Percentiles rank a stretch among this genome's conserved stretches.
These are phyloP conservation scores for Trachemys scripta DNA, from an alignment of 2,113 vertebrate species.

Conservation along the genomic window DNA sequence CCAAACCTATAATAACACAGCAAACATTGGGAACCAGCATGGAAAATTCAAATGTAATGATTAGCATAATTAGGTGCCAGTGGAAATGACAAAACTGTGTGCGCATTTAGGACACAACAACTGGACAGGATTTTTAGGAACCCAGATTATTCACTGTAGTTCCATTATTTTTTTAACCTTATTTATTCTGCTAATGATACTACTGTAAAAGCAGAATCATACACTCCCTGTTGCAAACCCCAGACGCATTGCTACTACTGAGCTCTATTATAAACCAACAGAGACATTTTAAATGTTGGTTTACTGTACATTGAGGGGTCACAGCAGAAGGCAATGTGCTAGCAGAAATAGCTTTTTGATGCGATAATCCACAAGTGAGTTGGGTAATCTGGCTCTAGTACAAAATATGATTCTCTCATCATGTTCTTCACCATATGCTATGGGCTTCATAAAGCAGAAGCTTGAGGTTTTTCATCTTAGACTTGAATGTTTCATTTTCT, in stretches of 20 bases:
- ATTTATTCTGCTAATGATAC: neutral
- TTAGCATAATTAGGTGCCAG: rapidly evolving
- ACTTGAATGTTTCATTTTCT: neutral
- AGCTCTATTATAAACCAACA: neutral
- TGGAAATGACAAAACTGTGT: neutral
- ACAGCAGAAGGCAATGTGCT: constrained; percentile 27
- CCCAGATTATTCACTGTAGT: neutral
- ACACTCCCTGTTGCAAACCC: neutral
- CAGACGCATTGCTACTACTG: constrained; percentile 10
- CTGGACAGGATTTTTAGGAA: neutral
- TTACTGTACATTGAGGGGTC: constrained; percentile 44
- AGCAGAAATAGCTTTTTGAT: constrained; percentile 24
- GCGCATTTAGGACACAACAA: rapidly evolving
- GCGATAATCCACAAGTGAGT: constrained; percentile 18
- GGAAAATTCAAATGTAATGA: neutral
- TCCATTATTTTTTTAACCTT: neutral
- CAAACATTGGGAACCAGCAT: neutral
- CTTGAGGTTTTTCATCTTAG: constrained; percentile 7
- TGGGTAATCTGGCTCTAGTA: neutral
- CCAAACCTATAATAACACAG: neutral
- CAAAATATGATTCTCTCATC: constrained; percentile 8
- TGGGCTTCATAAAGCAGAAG: neutral
- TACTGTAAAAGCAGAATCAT: neutral
- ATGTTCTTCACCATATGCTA: neutral
- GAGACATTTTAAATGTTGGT: constrained; percentile 42